These are phyloP conservation scores for Saguinus midas DNA, from an alignment of 2,113 vertebrate genomes.

Conservation along the genomic window DNA sequence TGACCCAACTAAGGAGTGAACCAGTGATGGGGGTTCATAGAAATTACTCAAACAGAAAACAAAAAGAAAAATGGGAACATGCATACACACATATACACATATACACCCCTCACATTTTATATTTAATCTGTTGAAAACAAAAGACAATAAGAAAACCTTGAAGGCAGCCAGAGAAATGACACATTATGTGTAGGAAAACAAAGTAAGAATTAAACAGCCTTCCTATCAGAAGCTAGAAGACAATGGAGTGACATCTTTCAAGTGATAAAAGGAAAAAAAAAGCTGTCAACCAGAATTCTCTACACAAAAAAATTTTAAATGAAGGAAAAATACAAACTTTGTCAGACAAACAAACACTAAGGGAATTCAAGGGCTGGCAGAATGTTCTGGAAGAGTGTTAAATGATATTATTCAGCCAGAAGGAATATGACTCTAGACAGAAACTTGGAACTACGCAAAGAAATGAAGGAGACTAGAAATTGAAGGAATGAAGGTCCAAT, in stretches of 20 bases:
- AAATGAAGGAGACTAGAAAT: background rate
- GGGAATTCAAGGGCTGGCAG: background rate
- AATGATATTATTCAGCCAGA: background rate
- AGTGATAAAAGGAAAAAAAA: background rate
- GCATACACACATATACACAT: background rate
- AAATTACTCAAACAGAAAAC: background rate
- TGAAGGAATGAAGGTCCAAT: background rate
- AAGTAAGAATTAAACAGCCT: background rate
- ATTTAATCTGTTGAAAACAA: background rate
- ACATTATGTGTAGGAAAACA: background rate
- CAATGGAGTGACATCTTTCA: background rate
- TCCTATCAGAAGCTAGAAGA: background rate
- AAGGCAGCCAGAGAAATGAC: background rate
- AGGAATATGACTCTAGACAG: background rate
- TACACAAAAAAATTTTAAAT: background rate
- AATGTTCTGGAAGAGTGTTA: background rate
- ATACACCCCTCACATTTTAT: background rate
- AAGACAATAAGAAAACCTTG: background rate
- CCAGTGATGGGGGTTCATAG: background rate
- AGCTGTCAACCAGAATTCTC: background rate
- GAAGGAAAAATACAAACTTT: background rate
- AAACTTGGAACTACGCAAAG: background rate
- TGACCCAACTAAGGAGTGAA: background rate
- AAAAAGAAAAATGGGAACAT: background rate
- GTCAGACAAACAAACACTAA: background rate